Base-by-base conservation (phyloP, 2,888 invertebrate genomes). In the Parthenolecanium corni region DNA sequence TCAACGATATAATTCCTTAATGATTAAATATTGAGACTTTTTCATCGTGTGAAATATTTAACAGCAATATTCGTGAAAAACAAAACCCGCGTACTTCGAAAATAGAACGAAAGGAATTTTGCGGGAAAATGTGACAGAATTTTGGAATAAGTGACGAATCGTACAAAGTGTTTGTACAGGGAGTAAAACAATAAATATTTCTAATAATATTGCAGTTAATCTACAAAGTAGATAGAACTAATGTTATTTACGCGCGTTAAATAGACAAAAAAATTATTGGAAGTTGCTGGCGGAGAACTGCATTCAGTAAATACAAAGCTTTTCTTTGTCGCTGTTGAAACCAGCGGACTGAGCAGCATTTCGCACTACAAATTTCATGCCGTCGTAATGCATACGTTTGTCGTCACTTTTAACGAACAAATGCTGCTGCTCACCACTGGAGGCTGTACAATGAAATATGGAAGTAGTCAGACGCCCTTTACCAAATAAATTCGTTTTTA, bases 281-380 rank as follows among this genome's bases (percentile, higher is more conserved):
- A 9, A 42, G 14, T 42, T 16, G 14, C 14, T 42, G 14, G 5
- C 6, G 18, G n/a, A 16, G 18, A 14, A 16, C 44, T 14, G n/a
- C 5, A 5, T 42, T 49, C 14, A 49, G 14, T 49, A 49, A 14
- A 52, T 52, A 11, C 52, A 52, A 12, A 25, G 52, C 5, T 25
- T 52, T n/a, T 52, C 36, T 31, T 52, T 52, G 20, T 52, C 52
- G n/a, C 31, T 52, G 73, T 91, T 90, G 73, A 91, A 91, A 54
- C 91, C 91, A 63, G 91, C 90, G 25, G 89, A 89, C 73, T 91
- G 91, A 11, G 90, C 90, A 16, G 89, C 90, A 74, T 91, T 90
- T 70, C 91, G 82, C 16, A 90, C 90, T 67, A 89, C 89, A 74
- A 92, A 91, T 67, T 85, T 85, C 69, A 84, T 82, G 12, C 89